Evolutionary conservation across 2,888 invertebrate genomes (phyloP), one percentile per base, ranked within the genome.

Genomic region (Kuschelorhynchus macadamiae): DNA sequence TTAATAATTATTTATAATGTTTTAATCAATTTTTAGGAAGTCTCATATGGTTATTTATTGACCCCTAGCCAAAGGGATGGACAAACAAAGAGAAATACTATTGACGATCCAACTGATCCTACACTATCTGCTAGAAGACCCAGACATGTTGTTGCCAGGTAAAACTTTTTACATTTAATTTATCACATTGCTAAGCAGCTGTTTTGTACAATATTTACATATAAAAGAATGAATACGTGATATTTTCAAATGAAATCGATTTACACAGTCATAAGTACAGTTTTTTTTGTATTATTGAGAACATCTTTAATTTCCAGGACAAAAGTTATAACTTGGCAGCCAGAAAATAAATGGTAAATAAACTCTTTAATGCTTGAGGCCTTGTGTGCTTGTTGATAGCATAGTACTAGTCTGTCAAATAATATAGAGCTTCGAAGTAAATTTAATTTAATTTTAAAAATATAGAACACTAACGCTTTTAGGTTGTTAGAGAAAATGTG

Each of bases 31-130:
- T 73, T n/a, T 20, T 78, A 92, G 91, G 95, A 96, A 83, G 90
- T 95, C 76, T 96, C 96, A 14, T 97, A 96, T 84, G 93, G 93
- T 33, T 92, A 93, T 80, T 85, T 96, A 67, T 85, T 96, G 72
- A 90, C 92, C 57, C 93, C 95, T 52, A 92, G 44, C 32, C 55
- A 61, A 21, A 61, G 50, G 42, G 65, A 64, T 17, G 44, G 44
- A 2, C 70, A 46, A 36, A 41, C 56, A n/a, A 60, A 41, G 32
- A 44, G 64, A 4, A 61, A 36, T 9, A 80, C 81, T 8, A 78
- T 80, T 25, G 83, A 83, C 71, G 83, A 80, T 72, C 79, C 79
- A 1, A 76, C 76, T n/a, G 80, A 80, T 42, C 65, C 70, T 20
- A 42, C 68, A 14, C 65, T 64, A 44, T 67, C 74, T 84, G 65